Evolutionary conservation across 2,888 invertebrate genomes (phyloP).

Genomic region (Caenorhabditis sinica): DNA sequence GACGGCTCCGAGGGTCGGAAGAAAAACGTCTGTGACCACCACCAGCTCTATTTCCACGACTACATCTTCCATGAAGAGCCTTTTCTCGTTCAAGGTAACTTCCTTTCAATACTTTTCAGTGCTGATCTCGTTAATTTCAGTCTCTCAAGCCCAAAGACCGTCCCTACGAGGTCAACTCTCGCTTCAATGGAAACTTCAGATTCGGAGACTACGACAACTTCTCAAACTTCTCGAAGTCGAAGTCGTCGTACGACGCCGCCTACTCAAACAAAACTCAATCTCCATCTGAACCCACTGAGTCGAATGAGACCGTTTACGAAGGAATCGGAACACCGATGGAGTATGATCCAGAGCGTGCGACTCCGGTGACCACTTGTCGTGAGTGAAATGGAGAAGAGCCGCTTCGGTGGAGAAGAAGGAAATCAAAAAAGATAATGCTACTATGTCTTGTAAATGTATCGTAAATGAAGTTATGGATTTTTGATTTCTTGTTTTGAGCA

Average conservation of each 20-base stretch:
- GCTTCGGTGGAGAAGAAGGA: not conserved
- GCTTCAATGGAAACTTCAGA: slow-evolving; percentile 12
- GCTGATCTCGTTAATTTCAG: not conserved
- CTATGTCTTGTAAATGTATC: not conserved
- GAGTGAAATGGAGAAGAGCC: slow-evolving; percentile 4
- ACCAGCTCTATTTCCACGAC: no score
- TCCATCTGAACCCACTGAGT: not conserved
- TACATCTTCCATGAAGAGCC: no score
- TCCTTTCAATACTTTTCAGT: no score
- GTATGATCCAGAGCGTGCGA: not conserved
- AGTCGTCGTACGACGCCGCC: slow-evolving; percentile 2
- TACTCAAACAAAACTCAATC: slow-evolving; percentile 24
- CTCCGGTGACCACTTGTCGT: slow-evolving; percentile 28
- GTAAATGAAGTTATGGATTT: slow-evolving; percentile 7
- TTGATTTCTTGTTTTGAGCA: not conserved
- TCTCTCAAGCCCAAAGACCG: no score
- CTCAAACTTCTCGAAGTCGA: not conserved
- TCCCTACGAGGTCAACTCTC: not conserved
- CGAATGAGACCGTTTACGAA: not conserved
- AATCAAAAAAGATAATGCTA: not conserved
- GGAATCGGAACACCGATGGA: not conserved
- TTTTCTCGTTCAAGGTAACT: no score
- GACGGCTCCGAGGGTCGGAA: slow-evolving; percentile 12
- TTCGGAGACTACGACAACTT: slow-evolving; percentile 32
- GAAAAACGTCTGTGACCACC: not conserved